phyloP scores from a whole-genome alignment of 2,797 vertebrate species.

The Sebastes vulpes region DNA sequence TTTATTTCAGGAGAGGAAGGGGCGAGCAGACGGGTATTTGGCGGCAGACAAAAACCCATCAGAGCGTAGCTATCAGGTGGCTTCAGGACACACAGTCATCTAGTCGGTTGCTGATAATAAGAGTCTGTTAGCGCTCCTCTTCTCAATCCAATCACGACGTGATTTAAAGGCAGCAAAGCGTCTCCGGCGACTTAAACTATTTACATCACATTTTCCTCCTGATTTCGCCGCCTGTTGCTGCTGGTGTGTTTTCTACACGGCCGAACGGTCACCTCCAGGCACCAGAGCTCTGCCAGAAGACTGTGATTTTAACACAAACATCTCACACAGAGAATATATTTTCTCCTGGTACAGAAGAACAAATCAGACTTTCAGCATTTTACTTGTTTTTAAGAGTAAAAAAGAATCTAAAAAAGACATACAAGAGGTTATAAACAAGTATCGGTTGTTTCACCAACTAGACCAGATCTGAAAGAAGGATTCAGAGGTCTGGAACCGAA shows the following conservation, averaged over 20 bases:
- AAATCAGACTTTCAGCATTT: not conserved
- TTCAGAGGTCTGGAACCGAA: no score
- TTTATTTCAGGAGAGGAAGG: constrained; percentile 27
- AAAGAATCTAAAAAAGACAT: no score
- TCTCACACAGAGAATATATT: not conserved
- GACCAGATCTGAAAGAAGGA: no score
- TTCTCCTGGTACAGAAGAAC: not conserved
- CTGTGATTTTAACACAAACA: not conserved
- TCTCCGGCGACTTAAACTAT: constrained; percentile 47
- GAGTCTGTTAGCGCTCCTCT: constrained; percentile 45
- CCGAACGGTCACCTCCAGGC: constrained; percentile 42
- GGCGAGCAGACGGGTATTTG: not conserved
- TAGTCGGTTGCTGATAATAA: constrained; percentile 45
- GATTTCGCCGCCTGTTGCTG: not conserved
- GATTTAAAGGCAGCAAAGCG: constrained; percentile 67
- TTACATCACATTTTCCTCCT: constrained; percentile 51
- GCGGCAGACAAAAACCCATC: constrained; percentile 37
- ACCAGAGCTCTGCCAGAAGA: not conserved
- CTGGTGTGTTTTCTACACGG: constrained; percentile 27
- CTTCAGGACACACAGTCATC: constrained; percentile 45
- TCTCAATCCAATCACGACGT: constrained; percentile 56
- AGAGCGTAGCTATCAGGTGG: constrained; percentile 48
- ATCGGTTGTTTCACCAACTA: no score
- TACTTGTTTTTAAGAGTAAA: not conserved
- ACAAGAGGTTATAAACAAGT: no score